Evolutionary conservation across 2,797 vertebrate genomes (phyloP).

Genomic region (Sebastes steindachneri): DNA sequence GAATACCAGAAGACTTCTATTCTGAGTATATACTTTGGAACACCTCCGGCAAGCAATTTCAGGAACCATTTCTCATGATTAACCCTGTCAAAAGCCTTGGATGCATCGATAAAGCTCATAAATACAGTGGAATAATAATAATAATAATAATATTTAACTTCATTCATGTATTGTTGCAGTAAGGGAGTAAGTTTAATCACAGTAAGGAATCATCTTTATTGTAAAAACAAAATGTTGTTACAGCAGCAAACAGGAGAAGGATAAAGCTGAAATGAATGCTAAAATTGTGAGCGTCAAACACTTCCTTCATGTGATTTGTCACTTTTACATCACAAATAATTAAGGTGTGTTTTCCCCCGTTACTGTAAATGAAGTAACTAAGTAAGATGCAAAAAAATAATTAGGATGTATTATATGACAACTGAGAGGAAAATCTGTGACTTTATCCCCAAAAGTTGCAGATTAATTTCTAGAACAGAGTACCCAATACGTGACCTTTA

Average conservation of each 20-base stretch:
- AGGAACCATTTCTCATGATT: too few species aligned
- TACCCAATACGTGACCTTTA: neutral
- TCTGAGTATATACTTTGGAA: too few species aligned
- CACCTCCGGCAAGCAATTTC: too few species aligned
- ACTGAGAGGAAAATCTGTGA: too few species aligned
- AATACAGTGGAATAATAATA: too few species aligned
- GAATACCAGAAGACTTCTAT: too few species aligned
- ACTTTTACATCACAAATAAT: neutral
- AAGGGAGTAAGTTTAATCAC: neutral
- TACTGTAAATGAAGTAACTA: neutral
- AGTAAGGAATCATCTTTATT: neutral
- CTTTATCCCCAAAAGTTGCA: too few species aligned
- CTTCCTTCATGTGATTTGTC: neutral
- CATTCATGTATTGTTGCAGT: too few species aligned
- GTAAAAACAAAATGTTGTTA: neutral
- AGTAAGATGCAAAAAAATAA: neutral
- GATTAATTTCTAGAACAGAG: too few species aligned
- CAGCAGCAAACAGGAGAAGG: neutral
- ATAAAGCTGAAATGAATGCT: too few species aligned
- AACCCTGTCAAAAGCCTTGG: accelerated
- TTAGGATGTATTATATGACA: neutral
- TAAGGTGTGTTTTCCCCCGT: neutral
- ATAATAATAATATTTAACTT: too few species aligned
- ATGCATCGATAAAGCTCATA: too few species aligned
- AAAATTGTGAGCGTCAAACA: neutral